phyloP scores from a whole-genome alignment of 2,888 invertebrate species.

The Pycnomerus fuliginosus region DNA sequence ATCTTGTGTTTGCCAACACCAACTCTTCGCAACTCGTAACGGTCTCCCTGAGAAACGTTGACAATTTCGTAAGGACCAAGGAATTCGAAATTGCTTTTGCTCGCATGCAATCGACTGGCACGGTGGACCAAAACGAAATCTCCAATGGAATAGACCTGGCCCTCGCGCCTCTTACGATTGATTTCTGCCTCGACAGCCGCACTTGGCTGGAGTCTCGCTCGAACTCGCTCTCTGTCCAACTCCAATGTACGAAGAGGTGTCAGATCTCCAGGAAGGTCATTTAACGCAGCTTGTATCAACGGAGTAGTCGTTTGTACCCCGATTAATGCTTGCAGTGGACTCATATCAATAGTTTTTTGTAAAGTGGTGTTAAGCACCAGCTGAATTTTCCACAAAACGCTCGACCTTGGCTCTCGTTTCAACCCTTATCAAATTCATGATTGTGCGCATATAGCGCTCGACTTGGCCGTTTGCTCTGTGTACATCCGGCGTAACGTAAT shows the following conservation, averaged over 20 bases:
- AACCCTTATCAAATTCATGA: constrained; percentile 27
- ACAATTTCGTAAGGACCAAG: neutral
- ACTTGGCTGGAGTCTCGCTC: too few relatives aligned
- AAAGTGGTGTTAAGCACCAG: constrained; percentile 23
- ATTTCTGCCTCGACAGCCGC: too few relatives aligned
- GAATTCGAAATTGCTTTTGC: too few relatives aligned
- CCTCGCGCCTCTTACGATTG: neutral
- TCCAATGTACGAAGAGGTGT: too few relatives aligned
- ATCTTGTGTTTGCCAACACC: too few relatives aligned
- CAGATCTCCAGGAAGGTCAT: too few relatives aligned
- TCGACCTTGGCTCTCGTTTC: constrained; percentile 18
- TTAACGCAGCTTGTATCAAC: too few relatives aligned
- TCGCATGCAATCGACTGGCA: neutral
- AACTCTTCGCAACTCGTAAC: too few relatives aligned
- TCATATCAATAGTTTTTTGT: constrained; percentile 20
- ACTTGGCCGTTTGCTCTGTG: constrained; percentile 23
- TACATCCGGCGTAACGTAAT: constrained; percentile 25
- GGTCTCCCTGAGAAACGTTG: too few relatives aligned
- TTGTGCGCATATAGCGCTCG: too few relatives aligned
- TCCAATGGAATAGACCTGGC: neutral
- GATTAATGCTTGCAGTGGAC: constrained; percentile 15
- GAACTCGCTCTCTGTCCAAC: too few relatives aligned
- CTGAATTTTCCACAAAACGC: constrained; percentile 23
- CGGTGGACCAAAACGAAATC: constrained; percentile 1
- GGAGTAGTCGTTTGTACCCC: constrained; percentile 11